Evolutionary conservation across 2,113 vertebrate species (phyloP).

Genomic region (Macquaria australasica): DNA sequence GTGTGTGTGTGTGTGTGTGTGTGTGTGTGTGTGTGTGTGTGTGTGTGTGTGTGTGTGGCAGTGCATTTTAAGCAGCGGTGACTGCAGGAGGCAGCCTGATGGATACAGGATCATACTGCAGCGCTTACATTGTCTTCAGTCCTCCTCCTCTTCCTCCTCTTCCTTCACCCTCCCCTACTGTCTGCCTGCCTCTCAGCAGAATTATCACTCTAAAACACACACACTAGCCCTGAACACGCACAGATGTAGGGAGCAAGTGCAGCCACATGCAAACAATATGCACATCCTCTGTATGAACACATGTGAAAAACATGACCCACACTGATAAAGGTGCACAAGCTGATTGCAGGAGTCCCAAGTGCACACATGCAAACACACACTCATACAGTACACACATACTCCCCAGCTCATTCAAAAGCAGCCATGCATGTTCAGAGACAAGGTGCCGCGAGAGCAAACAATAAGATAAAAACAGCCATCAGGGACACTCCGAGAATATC

Average conservation of each 20-base stretch:
- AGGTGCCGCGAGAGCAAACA: slow-evolving; percentile 66
- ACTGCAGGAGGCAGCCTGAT: slow-evolving; percentile 80
- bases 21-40: slow-evolving; percentile 46
- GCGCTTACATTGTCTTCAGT: slow-evolving; percentile 82
- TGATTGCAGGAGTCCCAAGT: slow-evolving; percentile 45
- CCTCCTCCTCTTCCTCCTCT: slow-evolving; percentile 64
- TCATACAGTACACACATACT: slow-evolving; percentile 40
- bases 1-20: slow-evolving; percentile 54
- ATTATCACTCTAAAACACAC: slow-evolving; percentile 71
- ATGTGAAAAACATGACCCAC: slow-evolving; percentile 38
- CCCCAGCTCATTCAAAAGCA: slow-evolving; percentile 64
- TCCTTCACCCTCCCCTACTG: slow-evolving; percentile 69
- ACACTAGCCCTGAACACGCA: slow-evolving; percentile 27
- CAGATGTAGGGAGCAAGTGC: slow-evolving; percentile 43
- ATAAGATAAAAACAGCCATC: slow-evolving; percentile 51
- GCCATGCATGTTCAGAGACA: slow-evolving; percentile 69
- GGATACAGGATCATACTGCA: slow-evolving; percentile 82
- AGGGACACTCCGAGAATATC: slow-evolving; percentile 48
- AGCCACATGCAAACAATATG: slow-evolving; percentile 27
- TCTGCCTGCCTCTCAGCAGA: slow-evolving; percentile 81
- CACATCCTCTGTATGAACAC: slow-evolving; percentile 36
- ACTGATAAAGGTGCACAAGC: slow-evolving; percentile 28
- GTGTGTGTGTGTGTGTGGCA: slow-evolving; percentile 53
- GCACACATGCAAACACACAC: slow-evolving; percentile 39
- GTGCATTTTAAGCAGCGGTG: slow-evolving; percentile 78